These are phyloP conservation scores for Tokudaia muenninki DNA, from an alignment of 2,797 vertebrate genomes.

Conservation along the genomic window DNA sequence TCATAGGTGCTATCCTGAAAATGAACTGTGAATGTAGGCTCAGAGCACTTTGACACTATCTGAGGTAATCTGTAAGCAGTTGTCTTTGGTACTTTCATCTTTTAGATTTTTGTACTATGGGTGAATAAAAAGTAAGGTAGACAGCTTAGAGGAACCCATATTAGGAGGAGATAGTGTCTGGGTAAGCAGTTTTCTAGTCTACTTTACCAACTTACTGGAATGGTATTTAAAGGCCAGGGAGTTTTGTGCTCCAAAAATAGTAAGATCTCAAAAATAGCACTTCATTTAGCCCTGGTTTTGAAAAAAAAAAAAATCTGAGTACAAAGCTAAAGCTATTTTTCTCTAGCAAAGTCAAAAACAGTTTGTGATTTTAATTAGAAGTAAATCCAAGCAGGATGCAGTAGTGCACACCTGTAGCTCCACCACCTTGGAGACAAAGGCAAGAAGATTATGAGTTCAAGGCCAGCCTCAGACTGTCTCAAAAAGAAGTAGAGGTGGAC, in stretches of 20 bases:
- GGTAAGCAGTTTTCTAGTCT: neutral
- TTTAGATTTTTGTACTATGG: neutral
- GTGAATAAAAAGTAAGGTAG: neutral
- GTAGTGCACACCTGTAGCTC: no score
- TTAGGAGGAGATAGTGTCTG: neutral
- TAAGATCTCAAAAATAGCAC: neutral
- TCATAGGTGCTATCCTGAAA: no score
- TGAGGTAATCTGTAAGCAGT: neutral
- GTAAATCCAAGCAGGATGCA: neutral
- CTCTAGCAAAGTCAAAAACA: neutral
- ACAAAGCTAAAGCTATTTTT: neutral
- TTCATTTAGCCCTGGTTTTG: neutral
- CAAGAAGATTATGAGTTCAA: neutral
- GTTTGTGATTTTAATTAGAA: neutral
- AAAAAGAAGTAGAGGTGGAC: neutral
- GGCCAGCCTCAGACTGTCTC: neutral
- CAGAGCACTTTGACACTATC: neutral
- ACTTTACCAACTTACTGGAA: neutral
- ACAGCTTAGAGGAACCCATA: neutral
- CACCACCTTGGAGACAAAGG: neutral
- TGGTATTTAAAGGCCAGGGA: neutral
- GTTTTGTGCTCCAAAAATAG: neutral
- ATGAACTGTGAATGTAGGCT: neutral
- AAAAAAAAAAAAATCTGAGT: neutral
- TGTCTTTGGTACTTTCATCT: neutral